Evolutionary conservation across 2,113 vertebrate genomes (phyloP), one percentile per base, ranked within the genome.

Genomic region (Petromus typicus): DNA sequence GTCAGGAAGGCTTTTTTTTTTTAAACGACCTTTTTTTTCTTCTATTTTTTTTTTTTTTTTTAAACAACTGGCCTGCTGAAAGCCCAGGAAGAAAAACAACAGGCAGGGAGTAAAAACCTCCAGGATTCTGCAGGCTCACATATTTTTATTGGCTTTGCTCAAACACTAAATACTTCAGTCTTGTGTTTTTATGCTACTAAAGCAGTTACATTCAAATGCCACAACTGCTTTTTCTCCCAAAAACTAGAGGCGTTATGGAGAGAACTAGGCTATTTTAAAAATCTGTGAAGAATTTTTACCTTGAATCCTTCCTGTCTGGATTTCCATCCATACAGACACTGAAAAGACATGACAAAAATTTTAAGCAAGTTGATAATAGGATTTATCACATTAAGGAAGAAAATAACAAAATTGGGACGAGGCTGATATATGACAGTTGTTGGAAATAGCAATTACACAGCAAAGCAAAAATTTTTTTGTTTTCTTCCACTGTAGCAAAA

Each of bases 381-480:
- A 88, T 84, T 80, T 32, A 54, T 80, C 85, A 76, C 0, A 6
- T 79, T 45, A 95, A 45, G 40, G 57, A 84, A 89, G 63, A 86
- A 66, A 91, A 95, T 64, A 82, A 86, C 27, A 91, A 88, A 82
- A 88, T 17, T 61, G 20, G 43, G 14, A 61, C 23, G 11, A 94
- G 23, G n/a, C 51, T 93, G 23, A 88, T 84, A 91, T 85, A 89
- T 69, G 56, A 93, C 85, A 81, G 17, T 23, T 91, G 2, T 57
- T 78, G 88, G 27, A 96, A 94, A 73, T 96, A 83, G 40, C 76
- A 91, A 17, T 89, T 93, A 76, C 23, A 84, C n/a, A 86, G 48
- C 56, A 96, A 91, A 93, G 43, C 32, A 37, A 93, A 37, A 11
- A 37, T 78, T 57, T 86, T n/a, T 89, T 34, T 67, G 7, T 85